Evolutionary conservation across 2,797 vertebrate genomes (phyloP), one percentile per base, ranked within the genome.

Genomic region (Aeoliscus strigatus): DNA sequence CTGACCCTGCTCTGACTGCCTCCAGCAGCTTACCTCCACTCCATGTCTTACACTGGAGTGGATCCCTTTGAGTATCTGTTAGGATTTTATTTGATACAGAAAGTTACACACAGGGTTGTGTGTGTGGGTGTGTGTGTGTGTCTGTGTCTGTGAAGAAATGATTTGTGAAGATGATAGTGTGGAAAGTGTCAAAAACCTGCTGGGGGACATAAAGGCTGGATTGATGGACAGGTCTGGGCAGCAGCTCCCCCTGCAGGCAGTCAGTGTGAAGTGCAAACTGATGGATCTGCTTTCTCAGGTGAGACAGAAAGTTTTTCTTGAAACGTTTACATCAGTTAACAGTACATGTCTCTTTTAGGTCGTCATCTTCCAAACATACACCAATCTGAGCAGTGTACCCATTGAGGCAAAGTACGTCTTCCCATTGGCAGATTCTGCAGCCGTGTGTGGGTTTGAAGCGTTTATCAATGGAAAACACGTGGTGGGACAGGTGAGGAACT

Each of bases 401-500:
- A 92, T 92, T 34, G 92, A 94, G 57, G 92, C 92, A 4, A 96
- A 94, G 59, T 94, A 91, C 14, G 84, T 93, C 21, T 95, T 95
- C 77, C 93, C 92, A 1, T 63, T 94, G 86, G 91, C 90, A 5
- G 89, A 90, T 9, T 89, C 84, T 25, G 92, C 91, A 16, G 90
- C 91, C 1, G 92, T 95, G 17, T 94, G 91, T 67, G 92, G 90
- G 5, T 96, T 94, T 59, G 91, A 96, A 76, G 93, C 91, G 1
- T 96, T 94, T 66, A 91, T 95, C 73, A 92, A 93, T 9, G 91
- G 89, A 39, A 94, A 91, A 41, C 92, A 93, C 37, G 73, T 95
- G 23, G 81, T 90, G 18, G 93, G 91, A 75, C 70, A 94, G 91
- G 92, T 95, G 80, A 69, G 47, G 1, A 1, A n/a, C n/a, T n/a